Evolutionary conservation across 2,113 vertebrate species (phyloP).

Genomic region (Rhadina sibilatrix): DNA sequence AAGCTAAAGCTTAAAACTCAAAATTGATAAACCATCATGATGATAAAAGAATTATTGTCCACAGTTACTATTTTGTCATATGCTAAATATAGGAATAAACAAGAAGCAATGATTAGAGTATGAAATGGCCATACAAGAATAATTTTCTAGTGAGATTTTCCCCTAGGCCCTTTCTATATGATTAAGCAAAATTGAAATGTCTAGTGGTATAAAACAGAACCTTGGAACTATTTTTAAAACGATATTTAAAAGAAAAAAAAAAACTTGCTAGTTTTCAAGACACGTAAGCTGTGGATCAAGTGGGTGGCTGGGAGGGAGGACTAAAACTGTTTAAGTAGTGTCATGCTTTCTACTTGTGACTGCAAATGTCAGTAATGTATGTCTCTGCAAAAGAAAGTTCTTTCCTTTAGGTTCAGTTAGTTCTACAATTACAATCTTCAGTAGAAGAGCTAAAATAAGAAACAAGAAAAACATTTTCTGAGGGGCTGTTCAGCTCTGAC

Average conservation of each 20-base stretch:
- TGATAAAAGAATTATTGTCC: background rate
- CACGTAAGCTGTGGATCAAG: background rate
- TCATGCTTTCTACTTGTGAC: constrained; percentile 10
- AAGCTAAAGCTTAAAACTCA: background rate
- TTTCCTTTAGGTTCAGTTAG: background rate
- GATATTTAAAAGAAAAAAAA: background rate
- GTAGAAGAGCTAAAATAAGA: background rate
- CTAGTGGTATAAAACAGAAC: background rate
- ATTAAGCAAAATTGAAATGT: constrained; percentile 5
- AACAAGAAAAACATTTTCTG: background rate
- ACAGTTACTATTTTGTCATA: background rate
- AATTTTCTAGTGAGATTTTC: background rate
- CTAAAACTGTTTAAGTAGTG: background rate
- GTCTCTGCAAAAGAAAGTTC: background rate
- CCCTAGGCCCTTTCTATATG: background rate
- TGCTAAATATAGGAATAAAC: background rate
- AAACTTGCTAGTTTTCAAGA: background rate
- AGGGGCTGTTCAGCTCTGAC: background rate
- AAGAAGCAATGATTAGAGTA: background rate
- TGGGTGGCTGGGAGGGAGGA: background rate
- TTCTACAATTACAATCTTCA: background rate
- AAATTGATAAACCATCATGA: background rate
- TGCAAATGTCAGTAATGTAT: background rate
- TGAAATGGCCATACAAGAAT: background rate
- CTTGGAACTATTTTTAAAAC: background rate